Percentiles rank a stretch among this genome's conserved stretches.
phyloP scores from a whole-genome alignment of 2,113 vertebrate genomes.

The Muscicapa adusta region DNA sequence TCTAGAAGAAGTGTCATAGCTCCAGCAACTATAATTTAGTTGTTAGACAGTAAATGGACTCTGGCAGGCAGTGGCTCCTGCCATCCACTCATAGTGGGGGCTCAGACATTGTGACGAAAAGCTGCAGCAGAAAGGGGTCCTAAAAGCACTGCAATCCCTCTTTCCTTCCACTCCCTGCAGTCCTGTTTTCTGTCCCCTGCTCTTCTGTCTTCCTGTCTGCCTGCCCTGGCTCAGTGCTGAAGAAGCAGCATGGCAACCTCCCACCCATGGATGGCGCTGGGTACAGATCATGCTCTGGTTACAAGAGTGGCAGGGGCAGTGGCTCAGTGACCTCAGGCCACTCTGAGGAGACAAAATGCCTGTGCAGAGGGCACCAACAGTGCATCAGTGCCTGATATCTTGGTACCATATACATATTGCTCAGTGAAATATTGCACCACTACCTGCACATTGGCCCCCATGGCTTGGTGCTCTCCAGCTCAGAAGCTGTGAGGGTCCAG shows the following conservation, averaged over 20 bases:
- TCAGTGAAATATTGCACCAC: neutral
- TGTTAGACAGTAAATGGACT: neutral
- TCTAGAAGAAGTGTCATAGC: neutral
- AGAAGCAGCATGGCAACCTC: neutral
- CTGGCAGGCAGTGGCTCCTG: accelerated
- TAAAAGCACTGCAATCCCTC: accelerated
- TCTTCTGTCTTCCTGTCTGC: neutral
- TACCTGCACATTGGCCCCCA: neutral
- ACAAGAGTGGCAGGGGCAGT: neutral
- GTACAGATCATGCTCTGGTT: accelerated
- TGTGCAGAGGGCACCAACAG: neutral
- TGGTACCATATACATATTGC: neutral
- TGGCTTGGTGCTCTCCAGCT: neutral
- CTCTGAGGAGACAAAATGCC: accelerated
- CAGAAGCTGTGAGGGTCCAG: neutral
- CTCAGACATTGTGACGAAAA: accelerated
- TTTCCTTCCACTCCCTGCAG: neutral
- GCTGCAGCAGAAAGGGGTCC: neutral
- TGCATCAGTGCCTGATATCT: accelerated
- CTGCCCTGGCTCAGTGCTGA: neutral
- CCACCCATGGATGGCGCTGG: accelerated
- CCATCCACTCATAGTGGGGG: neutral
- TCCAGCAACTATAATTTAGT: neutral
- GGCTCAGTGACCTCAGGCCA: neutral
- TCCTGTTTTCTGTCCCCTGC: neutral